These are phyloP conservation scores for Acronicta aceris DNA, from an alignment of 2,888 invertebrate species.

Conservation along the genomic window DNA sequence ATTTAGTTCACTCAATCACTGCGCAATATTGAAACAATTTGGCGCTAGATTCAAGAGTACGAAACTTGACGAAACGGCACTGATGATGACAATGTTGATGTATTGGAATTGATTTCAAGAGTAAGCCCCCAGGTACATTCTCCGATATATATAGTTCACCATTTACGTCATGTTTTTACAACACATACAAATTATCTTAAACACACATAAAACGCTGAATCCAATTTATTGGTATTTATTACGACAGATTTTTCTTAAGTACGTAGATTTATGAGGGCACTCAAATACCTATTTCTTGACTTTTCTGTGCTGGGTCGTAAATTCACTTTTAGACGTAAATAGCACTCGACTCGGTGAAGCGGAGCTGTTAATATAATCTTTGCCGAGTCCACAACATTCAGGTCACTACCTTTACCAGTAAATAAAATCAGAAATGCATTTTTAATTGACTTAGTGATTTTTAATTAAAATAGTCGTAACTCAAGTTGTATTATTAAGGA, in stretches of 20 bases:
- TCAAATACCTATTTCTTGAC: conserved; percentile 48
- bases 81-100: no score
- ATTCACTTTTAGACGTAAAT: conserved; percentile 61
- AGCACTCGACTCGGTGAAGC: conserved; percentile 61
- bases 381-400: conserved; percentile 63
- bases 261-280: conserved; percentile 37
- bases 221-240: conserved; percentile 33
- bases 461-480: conserved; percentile 40
- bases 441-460: conserved; percentile 45
- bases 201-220: conserved; percentile 7
- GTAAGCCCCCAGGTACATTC: no score
- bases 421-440: conserved; percentile 65
- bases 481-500: conserved; percentile 21
- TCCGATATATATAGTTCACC: no score
- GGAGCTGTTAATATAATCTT: conserved; percentile 70
- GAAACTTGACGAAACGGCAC: no score
- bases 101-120: no score
- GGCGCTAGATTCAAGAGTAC: no score
- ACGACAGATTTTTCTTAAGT: conserved; percentile 28
- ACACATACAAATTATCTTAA: conserved; percentile 18
- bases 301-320: conserved; percentile 49
- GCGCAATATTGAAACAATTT: no score
- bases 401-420: conserved; percentile 70
- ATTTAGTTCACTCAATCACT: no score
- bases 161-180: not conserved